Evolutionary conservation across 1,140 invertebrate genomes (phyloP).

Genomic region (Eurosta solidaginis): DNA sequence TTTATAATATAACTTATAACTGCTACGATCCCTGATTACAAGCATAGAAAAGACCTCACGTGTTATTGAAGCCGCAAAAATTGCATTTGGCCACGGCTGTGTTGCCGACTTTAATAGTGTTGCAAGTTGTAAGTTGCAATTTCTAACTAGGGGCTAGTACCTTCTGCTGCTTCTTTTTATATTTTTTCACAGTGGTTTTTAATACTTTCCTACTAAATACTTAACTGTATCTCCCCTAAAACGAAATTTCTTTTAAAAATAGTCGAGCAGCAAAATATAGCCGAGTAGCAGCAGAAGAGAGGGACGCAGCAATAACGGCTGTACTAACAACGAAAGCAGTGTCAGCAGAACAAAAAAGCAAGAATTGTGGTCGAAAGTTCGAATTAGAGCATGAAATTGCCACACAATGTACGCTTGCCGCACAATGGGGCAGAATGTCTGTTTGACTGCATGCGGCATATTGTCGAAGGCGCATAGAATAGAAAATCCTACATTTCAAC

Average conservation of each 20-base stretch:
- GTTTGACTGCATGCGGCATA: background rate
- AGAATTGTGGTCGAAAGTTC: background rate
- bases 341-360: background rate
- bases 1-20: no score
- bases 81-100: slow-evolving; percentile 20
- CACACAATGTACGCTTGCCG: background rate
- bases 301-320: no score
- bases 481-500: background rate
- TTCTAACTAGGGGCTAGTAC: background rate
- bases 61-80: slow-evolving; percentile 26
- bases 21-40: no score
- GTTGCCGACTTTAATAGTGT: slow-evolving; percentile 21
- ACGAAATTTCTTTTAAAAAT: background rate
- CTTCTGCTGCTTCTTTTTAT: background rate
- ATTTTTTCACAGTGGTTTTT: background rate
- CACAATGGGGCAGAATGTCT: background rate
- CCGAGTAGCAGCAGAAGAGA: background rate
- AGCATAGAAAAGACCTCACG: background rate
- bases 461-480: background rate
- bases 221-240: background rate
- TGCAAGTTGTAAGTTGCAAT: slow-evolving; percentile 25
- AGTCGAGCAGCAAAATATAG: background rate
- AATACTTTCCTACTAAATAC: slow-evolving; percentile 6
- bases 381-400: slow-evolving; percentile 25
- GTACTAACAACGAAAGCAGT: no score